phyloP scores from a whole-genome alignment of 64 coral and sea anemone species.

The Trachythela sp. region DNA sequence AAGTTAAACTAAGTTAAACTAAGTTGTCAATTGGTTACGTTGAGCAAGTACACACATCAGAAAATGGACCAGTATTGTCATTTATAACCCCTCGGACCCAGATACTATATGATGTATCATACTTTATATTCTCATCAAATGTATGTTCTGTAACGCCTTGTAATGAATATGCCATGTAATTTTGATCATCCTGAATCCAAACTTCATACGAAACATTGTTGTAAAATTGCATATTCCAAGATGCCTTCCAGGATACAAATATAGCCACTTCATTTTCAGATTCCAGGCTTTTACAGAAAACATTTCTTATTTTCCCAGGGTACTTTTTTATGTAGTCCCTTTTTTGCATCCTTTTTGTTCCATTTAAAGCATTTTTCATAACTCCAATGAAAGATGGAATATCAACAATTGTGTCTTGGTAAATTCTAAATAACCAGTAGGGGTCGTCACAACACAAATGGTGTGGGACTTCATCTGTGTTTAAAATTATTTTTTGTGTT shows the following conservation, averaged over 20 bases:
- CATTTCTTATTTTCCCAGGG: conserved; percentile 68
- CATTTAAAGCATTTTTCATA: conserved; percentile 33
- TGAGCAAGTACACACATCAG: neutral
- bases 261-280: neutral
- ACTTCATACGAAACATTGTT: conserved; percentile 69
- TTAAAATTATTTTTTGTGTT: conserved; percentile 54
- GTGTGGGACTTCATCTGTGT: conserved; percentile 48
- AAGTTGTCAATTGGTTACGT: too few relatives aligned
- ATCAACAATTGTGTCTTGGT: conserved; percentile 91
- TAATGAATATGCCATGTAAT: conserved; percentile 72
- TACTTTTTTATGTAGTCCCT: conserved; percentile 15
- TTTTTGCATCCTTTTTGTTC: neutral
- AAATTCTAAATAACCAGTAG: conserved; percentile 92
- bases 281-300: conserved; percentile 43
- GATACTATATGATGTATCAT: conserved; percentile 53
- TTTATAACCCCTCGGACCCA: conserved; percentile 76
- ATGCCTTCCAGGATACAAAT: conserved; percentile 67
- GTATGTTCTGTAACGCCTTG: conserved; percentile 57
- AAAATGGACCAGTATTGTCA: conserved; percentile 57
- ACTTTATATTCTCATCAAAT: conserved; percentile 57
- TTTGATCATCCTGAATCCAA: conserved; percentile 71
- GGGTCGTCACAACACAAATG: conserved; percentile 87
- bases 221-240: conserved; percentile 60
- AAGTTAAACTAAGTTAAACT: too few relatives aligned
- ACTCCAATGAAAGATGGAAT: conserved; percentile 60